A percentile compares a stretch with the other conserved stretches of the same genome.
phyloP scores from a whole-genome alignment of 2,113 vertebrate species.

The Muscicapa adusta region DNA sequence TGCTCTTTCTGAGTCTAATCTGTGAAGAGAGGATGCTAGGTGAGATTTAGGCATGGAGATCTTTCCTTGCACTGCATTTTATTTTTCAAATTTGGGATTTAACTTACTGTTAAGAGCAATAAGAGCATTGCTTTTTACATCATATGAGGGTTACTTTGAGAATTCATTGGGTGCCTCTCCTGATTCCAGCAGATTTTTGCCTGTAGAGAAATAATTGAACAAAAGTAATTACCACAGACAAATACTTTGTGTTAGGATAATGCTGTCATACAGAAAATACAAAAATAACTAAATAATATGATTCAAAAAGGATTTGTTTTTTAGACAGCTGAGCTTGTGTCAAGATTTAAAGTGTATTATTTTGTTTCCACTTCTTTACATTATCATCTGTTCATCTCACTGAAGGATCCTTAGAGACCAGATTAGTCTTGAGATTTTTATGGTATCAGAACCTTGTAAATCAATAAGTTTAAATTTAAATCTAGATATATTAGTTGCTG shows the following conservation, averaged over 20 bases:
- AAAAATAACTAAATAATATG: not conserved
- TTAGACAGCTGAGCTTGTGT: not conserved
- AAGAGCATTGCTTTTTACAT: not conserved
- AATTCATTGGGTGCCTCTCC: not conserved
- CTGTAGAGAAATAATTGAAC: not conserved
- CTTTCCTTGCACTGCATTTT: not conserved
- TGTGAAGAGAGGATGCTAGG: fast-evolving
- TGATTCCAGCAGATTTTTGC: not conserved
- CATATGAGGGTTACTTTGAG: not conserved
- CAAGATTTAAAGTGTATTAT: not conserved
- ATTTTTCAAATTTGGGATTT: not conserved
- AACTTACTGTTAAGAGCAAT: not conserved
- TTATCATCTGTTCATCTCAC: not conserved
- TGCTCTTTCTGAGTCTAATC: not conserved
- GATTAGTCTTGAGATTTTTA: not conserved
- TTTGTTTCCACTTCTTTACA: not conserved
- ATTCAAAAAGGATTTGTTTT: not conserved
- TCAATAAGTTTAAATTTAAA: not conserved
- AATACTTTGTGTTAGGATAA: not conserved
- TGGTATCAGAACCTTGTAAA: not conserved
- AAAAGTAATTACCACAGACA: not conserved
- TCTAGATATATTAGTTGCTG: not conserved
- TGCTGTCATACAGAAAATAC: not conserved
- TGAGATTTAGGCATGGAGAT: not conserved
- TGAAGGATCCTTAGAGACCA: not conserved